Base-by-base conservation (phyloP, 2,113 vertebrate genomes). In the Elephas maximus region DNA sequence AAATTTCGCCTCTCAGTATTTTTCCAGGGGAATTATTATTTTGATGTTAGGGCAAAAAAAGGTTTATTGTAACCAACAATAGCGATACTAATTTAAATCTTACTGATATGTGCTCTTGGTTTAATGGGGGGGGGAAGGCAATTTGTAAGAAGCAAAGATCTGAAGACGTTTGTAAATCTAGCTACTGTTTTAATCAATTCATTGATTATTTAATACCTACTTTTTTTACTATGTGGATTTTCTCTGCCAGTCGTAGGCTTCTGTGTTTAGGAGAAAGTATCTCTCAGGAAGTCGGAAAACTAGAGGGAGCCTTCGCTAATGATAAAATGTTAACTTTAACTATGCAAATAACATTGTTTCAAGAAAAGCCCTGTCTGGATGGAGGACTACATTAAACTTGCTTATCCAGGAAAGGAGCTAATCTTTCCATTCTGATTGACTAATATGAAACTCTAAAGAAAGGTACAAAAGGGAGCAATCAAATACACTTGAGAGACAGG, bases 31-130 rank as follows among this genome's bases (percentile, higher is more conserved):
- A 93, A 51, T 60, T 93, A 93, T 78, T 63, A 71, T 71, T 97
- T 90, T 73, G 73, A 93, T 93, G 83, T 71, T 85, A 93, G 74
- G 44, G 60, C 37, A 23, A 91, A 94, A 84, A 93, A 30, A 91
- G 24, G 53, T 53, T 76, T 91, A 44, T 78, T 80, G 20, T 63
- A 93, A 88, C 37, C 18, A 78, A 60, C 23, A 87, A 28, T 23
- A 80, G 33, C 8, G 83, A 62, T 60, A 77, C 21, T 45, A 69
- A 57, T 67, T 91, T 88, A 57, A 80, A 69, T 95, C n/a, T 60
- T 91, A 51, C 44, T 88, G 84, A 53, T 86, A 86, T 10, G 23
- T 79, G 63, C 33, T 95, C 53, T 74, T 87, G 88, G 17, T 89
- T 95, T 76, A 80, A 74, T 63, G 37, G 44, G 48, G 28, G 8